Conservation (phyloP, 1,140 invertebrate genomes). For the Bradysia coprophila region DNA sequence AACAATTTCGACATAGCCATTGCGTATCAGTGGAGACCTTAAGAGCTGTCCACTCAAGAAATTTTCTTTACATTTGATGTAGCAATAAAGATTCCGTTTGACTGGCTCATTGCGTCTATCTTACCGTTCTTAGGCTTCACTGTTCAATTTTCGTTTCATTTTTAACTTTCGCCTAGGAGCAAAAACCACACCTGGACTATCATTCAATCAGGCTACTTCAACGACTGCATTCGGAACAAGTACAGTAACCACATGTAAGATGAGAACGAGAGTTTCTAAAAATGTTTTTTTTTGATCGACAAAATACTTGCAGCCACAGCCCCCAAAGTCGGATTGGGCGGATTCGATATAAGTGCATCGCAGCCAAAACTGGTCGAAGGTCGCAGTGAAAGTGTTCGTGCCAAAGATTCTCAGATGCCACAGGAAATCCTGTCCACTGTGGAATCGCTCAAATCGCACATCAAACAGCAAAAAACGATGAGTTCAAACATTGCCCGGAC, state of each 20-base stretch:
- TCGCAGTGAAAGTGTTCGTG: conserved; percentile 33
- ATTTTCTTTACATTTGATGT: too few species aligned
- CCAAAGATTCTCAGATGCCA: conserved; percentile 52
- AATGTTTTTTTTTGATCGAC: background rate
- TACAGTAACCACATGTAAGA: conserved; percentile 5
- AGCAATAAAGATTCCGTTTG: too few species aligned
- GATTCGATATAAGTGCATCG: conserved; percentile 34
- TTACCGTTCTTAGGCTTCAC: background rate
- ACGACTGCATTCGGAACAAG: conserved; percentile 8
- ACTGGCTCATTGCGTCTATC: background rate
- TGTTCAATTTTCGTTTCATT: too few species aligned
- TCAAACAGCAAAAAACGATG: conserved; percentile 63
- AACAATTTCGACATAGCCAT: background rate
- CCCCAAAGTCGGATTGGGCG: conserved; percentile 36
- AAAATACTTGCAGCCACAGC: conserved; percentile 7
- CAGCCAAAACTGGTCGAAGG: conserved; percentile 31
- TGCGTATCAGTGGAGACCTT: background rate
- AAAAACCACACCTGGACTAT: conserved; percentile 7
- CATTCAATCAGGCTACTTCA: conserved; percentile 4
- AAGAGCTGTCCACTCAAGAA: background rate
- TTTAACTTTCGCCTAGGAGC: too few species aligned
- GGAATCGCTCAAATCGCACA: conserved; percentile 48
- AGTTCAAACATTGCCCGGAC: conserved; percentile 61
- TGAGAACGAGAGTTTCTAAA: background rate
- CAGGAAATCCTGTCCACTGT: conserved; percentile 42